These are phyloP conservation scores for Itoplectis maculator DNA, from an alignment of 2,888 invertebrate species.

Conservation along the genomic window DNA sequence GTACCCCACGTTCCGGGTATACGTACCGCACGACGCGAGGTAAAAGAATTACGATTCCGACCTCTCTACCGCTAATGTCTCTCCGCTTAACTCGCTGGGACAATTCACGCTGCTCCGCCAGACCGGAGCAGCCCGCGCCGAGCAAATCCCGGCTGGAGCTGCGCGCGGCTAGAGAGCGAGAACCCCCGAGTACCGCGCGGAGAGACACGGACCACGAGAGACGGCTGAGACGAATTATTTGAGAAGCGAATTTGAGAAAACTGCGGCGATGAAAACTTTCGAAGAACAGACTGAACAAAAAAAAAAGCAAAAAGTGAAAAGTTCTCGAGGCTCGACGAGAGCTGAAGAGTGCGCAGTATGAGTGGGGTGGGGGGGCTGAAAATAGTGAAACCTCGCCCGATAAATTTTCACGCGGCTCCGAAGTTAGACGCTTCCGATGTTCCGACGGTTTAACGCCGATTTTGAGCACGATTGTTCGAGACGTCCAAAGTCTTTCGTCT, in stretches of 20 bases:
- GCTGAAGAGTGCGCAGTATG: conserved; percentile 12
- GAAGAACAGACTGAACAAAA: neutral
- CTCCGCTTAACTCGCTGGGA: conserved; percentile 50
- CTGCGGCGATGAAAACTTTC: conserved; percentile 8
- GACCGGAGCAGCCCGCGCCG: conserved; percentile 28
- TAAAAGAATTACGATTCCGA: conserved; percentile 61
- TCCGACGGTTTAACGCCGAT: neutral
- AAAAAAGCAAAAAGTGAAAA: too few relatives aligned
- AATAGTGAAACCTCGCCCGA: neutral
- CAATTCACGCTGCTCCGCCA: conserved; percentile 42
- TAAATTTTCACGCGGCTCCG: neutral
- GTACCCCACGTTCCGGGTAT: conserved; percentile 29
- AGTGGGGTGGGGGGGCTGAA: neutral
- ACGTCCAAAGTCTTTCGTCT: neutral
- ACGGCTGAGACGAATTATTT: conserved; percentile 49
- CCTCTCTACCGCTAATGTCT: conserved; percentile 53
- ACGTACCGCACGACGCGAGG: conserved; percentile 32
- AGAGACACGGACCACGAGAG: conserved; percentile 20
- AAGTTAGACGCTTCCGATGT: neutral
- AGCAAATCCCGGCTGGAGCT: conserved; percentile 20
- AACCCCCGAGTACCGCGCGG: neutral
- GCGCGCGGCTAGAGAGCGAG: neutral
- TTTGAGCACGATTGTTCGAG: neutral
- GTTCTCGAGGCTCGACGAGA: neutral
- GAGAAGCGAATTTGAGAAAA: conserved; percentile 47